phyloP scores from a whole-genome alignment of 2,888 invertebrate species.

The Dinocampus coccinellae region DNA sequence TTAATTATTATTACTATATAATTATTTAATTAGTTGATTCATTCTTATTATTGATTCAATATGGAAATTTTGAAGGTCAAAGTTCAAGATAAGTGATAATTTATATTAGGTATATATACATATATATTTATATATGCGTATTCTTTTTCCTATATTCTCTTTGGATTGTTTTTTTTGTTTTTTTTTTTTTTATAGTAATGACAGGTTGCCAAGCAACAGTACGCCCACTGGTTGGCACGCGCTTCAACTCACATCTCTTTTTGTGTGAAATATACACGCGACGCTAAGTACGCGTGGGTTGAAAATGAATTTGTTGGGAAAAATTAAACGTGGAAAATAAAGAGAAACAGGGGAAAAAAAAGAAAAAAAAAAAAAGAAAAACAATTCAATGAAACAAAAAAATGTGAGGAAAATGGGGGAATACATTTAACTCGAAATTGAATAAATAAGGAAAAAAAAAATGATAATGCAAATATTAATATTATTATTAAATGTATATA shows the following conservation, averaged over 20 bases:
- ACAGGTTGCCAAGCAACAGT: constrained; percentile 15
- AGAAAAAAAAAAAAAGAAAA: neutral
- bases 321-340: neutral
- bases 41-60: no score
- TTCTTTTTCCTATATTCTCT: no score
- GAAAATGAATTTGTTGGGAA: neutral
- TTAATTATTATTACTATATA: no score
- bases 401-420: no score
- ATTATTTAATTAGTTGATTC: no score
- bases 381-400: no score
- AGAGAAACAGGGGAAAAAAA: neutral
- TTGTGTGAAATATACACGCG: neutral
- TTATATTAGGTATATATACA: neutral
- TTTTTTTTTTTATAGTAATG: neutral
- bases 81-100: neutral
- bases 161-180: no score
- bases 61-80: neutral
- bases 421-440: no score
- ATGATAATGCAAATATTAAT: no score
- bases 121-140: neutral
- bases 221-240: constrained; percentile 24
- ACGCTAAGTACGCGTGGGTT: neutral
- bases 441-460: no score
- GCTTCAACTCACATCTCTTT: neutral
- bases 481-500: neutral